Evolutionary conservation across 2,888 invertebrate species (phyloP), one percentile per base, ranked within the genome.

Genomic region (Tuta absoluta): DNA sequence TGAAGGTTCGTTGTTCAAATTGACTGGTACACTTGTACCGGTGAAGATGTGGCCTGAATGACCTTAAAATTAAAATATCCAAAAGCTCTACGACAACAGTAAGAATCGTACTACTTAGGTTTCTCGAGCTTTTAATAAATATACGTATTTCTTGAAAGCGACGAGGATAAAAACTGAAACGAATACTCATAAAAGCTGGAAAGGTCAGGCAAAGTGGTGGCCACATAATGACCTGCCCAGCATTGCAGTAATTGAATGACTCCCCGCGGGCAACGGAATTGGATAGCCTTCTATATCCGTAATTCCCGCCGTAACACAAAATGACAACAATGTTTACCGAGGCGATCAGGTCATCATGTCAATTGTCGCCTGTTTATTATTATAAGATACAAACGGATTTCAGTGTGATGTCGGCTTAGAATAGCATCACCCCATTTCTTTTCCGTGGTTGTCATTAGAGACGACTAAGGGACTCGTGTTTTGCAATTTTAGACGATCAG

Each of bases 191-290:
- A 51, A 51, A 19, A 51, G 51, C 19, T 51, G 12, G 19, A 51
- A 51, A 51, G 51, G 51, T 51, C 51, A 19, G 23, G 19, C 51
- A 51, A 51, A 51, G 11, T 56, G 17, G 56, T 33, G n/a, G 12
- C 56, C 56, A 33, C 56, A 17, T 56, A 56, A 56, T 56, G 56
- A 24, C 53, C 24, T 7, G 5, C 53, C 24, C 24, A 19, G 14
- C 41, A 14, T 7, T 38, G 59, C 59, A 38, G 59, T 59, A 59
- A 59, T 59, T 60, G 60, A 45, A 48, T n/a, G 60, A 60, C 60
- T 24, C 60, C 60, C 60, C 60, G 45, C 28, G 45, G 60, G 12
- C 45, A 14, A 2, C 17, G 45, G 14, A 60, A 60, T 60, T 60
- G 60, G 48, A 58, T 37, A 38, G 58, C 58, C 38, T 37, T 23